Evolutionary conservation across 2,797 vertebrate genomes (phyloP), one percentile per base, ranked within the genome.

Genomic region (Erethizon dorsatum): DNA sequence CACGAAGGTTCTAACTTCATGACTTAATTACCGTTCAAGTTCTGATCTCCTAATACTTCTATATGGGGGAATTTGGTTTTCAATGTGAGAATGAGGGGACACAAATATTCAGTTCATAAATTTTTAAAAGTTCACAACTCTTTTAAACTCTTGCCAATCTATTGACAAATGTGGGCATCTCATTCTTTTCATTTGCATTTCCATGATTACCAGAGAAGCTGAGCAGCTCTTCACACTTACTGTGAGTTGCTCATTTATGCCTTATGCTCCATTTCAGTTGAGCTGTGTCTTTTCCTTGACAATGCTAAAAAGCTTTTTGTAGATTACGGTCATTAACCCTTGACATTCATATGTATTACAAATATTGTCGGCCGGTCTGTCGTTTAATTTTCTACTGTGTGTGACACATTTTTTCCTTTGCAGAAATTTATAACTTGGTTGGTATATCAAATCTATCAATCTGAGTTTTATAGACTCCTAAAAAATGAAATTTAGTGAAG

Each of bases 101-200:
- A 77, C 45, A 90, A 73, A 59, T 45, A 47, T 83, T 78, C 45
- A 52, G 28, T 41, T 52, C 50, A 54, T 37, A 69, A 22, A 17
- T 69, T 18, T 33, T 69, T 69, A 18, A n/a, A n/a, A n/a, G 15
- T 69, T 69, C 69, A 83, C 24, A 78, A 24, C 45, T 71, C 82
- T 50, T 47, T 3, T 3, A 26, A 77, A 45, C 5, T 45, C 89
- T 83, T 63, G 33, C 45, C 41, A 14, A 5, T 84, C 50, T 92
- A 47, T 54, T 89, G 47, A 50, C 47, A 67, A 59, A 14, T 61
- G 17, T 24, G 12, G 8, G 28, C 22, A 56, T 33, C n/a, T 59
- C 37, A 45, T 82, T 83, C 54, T 90, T 77, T 82, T 79, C 26
- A 45, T 86, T 79, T 96, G 61, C 33, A 57, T 83, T 52, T 90